Evolutionary conservation across 2,797 vertebrate genomes (phyloP).

Genomic region (Pseudopleuronectes americanus): DNA sequence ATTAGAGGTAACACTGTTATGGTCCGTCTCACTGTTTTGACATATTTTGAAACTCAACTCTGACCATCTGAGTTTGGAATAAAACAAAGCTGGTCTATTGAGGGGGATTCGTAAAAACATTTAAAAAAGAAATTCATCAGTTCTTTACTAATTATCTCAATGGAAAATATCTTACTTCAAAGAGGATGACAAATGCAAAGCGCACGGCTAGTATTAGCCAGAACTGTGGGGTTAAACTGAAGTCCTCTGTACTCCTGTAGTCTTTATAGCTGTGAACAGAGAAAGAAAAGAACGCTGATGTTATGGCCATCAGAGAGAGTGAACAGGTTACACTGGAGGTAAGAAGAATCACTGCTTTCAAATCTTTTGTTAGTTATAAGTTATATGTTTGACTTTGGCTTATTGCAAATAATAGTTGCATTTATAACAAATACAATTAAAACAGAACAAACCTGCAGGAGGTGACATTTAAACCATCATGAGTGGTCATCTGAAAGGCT

Average conservation of each 20-base stretch:
- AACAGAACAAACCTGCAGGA: constrained; percentile 87
- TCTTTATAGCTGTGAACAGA: constrained; percentile 88
- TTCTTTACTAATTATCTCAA: neutral
- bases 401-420: neutral
- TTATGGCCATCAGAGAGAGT: neutral
- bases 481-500: constrained; percentile 38
- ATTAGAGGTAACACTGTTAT: constrained; percentile 1
- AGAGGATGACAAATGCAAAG: constrained; percentile 92
- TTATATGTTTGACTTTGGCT: constrained; percentile 5
- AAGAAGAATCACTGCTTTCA: too few species aligned
- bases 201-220: constrained; percentile 93
- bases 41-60: neutral
- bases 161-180: constrained; percentile 84
- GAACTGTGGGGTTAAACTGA: constrained; percentile 86
- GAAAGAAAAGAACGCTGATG: constrained; percentile 4
- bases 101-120: neutral
- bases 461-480: constrained; percentile 62
- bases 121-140: neutral
- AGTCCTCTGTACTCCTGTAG: constrained; percentile 86
- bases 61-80: neutral
- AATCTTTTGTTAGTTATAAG: constrained; percentile 1
- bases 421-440: constrained; percentile 12
- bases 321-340: too few species aligned
- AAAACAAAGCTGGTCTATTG: neutral
- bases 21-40: neutral